Conservation (phyloP, 2,888 invertebrate species). For the Apodemia mormo region DNA sequence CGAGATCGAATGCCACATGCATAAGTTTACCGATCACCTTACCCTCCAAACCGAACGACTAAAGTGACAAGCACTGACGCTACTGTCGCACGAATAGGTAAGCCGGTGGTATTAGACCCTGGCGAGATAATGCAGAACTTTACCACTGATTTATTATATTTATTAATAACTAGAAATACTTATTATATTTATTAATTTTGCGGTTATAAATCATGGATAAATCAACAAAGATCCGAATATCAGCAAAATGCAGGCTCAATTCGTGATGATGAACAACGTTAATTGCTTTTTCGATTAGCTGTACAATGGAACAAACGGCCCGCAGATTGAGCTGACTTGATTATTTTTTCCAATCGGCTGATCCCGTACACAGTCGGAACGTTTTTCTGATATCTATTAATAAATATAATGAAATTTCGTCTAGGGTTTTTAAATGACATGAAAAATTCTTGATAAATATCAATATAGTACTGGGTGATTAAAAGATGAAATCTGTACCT, state of each 20-base stretch:
- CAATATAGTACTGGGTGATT: no score
- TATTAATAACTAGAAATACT: no score
- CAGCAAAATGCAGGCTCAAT: background rate
- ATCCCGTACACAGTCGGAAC: conserved; percentile 22
- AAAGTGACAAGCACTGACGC: no score
- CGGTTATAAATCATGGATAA: background rate
- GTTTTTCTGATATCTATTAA: conserved; percentile 1
- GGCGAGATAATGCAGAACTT: no score
- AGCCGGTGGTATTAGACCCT: no score
- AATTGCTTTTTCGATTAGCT: conserved; percentile 26
- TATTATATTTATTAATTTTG: background rate
- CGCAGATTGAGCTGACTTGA: conserved; percentile 29
- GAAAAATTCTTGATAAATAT: background rate
- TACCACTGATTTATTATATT: no score
- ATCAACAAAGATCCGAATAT: background rate
- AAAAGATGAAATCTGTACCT: no score
- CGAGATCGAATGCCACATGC: no score
- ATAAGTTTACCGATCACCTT: no score
- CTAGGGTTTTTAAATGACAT: background rate
- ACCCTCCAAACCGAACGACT: no score
- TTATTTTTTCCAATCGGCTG: conserved; percentile 35
- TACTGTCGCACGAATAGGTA: no score
- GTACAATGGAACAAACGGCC: conserved; percentile 25
- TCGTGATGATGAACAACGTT: background rate
- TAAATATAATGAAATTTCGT: background rate